Base-by-base conservation (phyloP, 2,113 vertebrate species). In the Opisthocomus hoazin region DNA sequence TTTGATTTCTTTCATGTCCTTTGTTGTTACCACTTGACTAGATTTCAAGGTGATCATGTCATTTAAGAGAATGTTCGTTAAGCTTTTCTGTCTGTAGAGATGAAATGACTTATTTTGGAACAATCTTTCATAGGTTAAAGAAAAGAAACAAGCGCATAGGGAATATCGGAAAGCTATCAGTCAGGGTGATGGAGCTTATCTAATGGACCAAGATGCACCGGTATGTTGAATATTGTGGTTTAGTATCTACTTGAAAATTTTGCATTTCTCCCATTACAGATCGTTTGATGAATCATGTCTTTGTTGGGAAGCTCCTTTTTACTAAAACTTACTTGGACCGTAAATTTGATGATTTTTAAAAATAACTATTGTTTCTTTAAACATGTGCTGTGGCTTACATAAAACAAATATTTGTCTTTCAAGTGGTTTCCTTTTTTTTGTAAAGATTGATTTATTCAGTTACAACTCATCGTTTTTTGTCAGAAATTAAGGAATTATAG, bases 191-290 rank as follows among this genome's bases (percentile, higher is more conserved):
- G 99, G 99, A 27, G 98, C 99, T 15, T 99, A 99, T 86, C 96
- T 99, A 43, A 98, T 99, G 99, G 98, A 99, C 95, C 99, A 99
- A 96, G 98, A 99, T 34, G 97, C 98, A 21, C 98, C 98, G 2
- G 99, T 99, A 98, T 2, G 98, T 88, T 64, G 45, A 56, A 78
- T 23, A 34, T 24, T 1, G 4, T 12, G 13, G 41, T 60, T 64
- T 74, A n/a, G 15, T 37, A n/a, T 37, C 36, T 54, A 36, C 39
- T 18, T 56, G 54, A 73, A 58, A 87, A 58, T 71, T 29, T 34
- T 80, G 53, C 23, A 70, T 29, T 51, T 64, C 51, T 78, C n/a
- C 23, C 14, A 8, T n/a, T 57, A 74, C 13, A 46, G 6, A 60
- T 29, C 75, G 29, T n/a, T 71, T 60, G 34, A 43, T 77, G 45